These are phyloP conservation scores for Ichneumoninae sp. DNA, from an alignment of 2,888 invertebrate species.

Conservation along the genomic window DNA sequence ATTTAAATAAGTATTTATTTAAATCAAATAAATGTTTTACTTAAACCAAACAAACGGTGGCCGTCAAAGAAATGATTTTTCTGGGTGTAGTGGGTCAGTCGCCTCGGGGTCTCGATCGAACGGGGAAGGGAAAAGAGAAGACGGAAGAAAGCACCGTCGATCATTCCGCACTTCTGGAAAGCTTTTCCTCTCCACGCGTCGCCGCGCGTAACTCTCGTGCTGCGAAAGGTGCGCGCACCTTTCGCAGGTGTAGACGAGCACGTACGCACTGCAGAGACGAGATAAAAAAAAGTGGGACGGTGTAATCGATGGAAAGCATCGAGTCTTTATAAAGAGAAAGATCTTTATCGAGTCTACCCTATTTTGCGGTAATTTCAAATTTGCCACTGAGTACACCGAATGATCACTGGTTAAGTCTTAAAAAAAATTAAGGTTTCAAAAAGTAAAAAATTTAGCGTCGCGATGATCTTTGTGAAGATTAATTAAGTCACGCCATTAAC, in stretches of 20 bases:
- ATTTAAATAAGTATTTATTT: too few species aligned
- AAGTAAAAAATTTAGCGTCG: not conserved
- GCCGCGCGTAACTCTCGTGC: not conserved
- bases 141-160: conserved; percentile 40
- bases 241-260: conserved; percentile 55
- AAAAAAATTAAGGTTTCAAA: not conserved
- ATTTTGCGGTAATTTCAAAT: not conserved
- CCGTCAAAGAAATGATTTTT: too few species aligned
- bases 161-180: conserved; percentile 42
- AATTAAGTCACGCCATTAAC: too few species aligned
- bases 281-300: conserved; percentile 53
- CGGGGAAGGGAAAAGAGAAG: conserved; percentile 49
- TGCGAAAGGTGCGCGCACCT: conserved; percentile 28
- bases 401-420: not conserved
- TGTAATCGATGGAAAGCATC: conserved; percentile 54
- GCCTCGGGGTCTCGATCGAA: conserved; percentile 25
- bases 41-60: too few species aligned
- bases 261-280: conserved; percentile 37
- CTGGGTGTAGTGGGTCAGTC: conserved; percentile 45
- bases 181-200: conserved; percentile 21
- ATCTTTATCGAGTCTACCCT: conserved; percentile 25
- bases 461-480: too few species aligned
- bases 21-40: too few species aligned
- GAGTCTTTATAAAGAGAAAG: conserved; percentile 48
- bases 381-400: not conserved